Evolutionary conservation across 2,113 vertebrate species (phyloP).

Genomic region (Anolis carolinensis): DNA sequence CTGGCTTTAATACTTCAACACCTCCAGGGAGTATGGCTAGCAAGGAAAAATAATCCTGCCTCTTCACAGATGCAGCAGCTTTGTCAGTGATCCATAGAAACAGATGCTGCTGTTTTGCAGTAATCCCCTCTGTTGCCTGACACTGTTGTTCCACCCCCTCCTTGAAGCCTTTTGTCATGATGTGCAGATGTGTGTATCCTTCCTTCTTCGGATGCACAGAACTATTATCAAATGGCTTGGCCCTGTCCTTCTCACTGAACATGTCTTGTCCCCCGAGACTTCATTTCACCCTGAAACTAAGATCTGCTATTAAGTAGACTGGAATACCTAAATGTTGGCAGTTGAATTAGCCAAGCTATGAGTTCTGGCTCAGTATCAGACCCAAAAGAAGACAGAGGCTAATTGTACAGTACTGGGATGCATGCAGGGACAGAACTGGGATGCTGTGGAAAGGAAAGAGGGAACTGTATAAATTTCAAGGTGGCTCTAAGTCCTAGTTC

Average conservation of each 20-base stretch:
- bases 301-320: neutral
- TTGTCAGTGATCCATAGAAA: slow-evolving; percentile 57
- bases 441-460: neutral
- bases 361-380: too few species aligned
- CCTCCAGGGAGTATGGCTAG: slow-evolving; percentile 4
- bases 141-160: slow-evolving; percentile 51
- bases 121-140: slow-evolving; percentile 31
- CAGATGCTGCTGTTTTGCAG: slow-evolving; percentile 43
- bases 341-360: neutral
- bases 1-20: slow-evolving; percentile 36
- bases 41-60: slow-evolving; percentile 36
- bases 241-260: slow-evolving; percentile 48
- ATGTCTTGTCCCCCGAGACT: neutral
- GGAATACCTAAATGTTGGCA: neutral
- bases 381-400: neutral
- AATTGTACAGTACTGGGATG: neutral
- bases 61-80: neutral
- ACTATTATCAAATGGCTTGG: slow-evolving; percentile 36
- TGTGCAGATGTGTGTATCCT: neutral
- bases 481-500: neutral
- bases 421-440: neutral
- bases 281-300: neutral
- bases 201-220: slow-evolving; percentile 41
- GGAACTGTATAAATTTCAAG: neutral
- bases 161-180: slow-evolving; percentile 6